Conservation (phyloP, 2,888 invertebrate species). For the Graphium colonna region DNA sequence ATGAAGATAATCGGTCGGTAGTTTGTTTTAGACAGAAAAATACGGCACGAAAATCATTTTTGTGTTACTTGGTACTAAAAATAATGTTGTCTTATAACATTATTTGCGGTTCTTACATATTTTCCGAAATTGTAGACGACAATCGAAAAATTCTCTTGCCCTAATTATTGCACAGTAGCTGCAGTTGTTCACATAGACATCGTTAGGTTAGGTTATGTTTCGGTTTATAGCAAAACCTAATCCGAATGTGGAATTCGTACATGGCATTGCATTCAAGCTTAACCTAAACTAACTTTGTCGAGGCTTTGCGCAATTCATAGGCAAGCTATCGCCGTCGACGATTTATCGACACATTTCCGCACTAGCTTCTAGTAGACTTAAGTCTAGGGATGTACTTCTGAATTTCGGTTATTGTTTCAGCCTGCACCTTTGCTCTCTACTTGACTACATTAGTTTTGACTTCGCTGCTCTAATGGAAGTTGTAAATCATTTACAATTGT, state of each 20-base stretch:
- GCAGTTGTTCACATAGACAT: not conserved
- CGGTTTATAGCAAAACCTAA: not conserved
- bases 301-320: constrained; percentile 14
- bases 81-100: too few species aligned
- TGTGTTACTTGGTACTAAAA: too few species aligned
- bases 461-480: too few species aligned
- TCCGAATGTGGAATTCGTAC: constrained; percentile 3
- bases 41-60: too few species aligned
- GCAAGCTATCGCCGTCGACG: constrained; percentile 3
- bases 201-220: not conserved
- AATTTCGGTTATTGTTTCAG: not conserved
- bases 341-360: constrained; percentile 13
- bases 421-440: not conserved
- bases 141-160: too few species aligned
- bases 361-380: not conserved
- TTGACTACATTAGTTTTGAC: too few species aligned
- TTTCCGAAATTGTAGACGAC: too few species aligned
- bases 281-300: constrained; percentile 3
- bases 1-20: too few species aligned
- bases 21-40: too few species aligned
- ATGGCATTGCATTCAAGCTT: constrained; percentile 10
- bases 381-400: not conserved
- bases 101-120: too few species aligned
- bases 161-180: too few species aligned
- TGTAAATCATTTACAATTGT: not conserved